Evolutionary conservation across 1,140 invertebrate species (phyloP).

Genomic region (Listronotus bonariensis): DNA sequence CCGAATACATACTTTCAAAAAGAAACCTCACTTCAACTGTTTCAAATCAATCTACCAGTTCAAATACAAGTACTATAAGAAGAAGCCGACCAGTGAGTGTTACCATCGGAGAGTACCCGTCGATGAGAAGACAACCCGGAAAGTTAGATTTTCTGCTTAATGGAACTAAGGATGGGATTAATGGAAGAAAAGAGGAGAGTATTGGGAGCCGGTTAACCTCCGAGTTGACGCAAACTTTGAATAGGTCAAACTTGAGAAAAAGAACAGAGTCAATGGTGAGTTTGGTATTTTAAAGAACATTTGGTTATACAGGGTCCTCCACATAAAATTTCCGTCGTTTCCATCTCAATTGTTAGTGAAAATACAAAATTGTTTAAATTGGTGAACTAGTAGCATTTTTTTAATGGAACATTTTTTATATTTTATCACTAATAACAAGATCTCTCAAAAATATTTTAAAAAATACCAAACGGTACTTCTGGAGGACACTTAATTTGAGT

Average conservation of each 20-base stretch:
- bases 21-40: conserved; percentile 39
- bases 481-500: too few relatives aligned
- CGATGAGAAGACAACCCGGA: conserved; percentile 63
- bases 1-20: conserved; percentile 69
- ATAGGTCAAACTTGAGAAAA: conserved; percentile 72
- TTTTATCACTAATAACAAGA: too few relatives aligned
- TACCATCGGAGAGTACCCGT: conserved; percentile 71
- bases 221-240: conserved; percentile 72
- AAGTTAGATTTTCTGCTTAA: conserved; percentile 70
- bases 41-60: conserved; percentile 31
- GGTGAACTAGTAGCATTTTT: too few relatives aligned
- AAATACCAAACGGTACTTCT: too few relatives aligned
- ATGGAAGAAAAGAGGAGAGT: conserved; percentile 52
- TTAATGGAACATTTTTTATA: too few relatives aligned
- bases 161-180: conserved; percentile 37
- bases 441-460: too few relatives aligned
- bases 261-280: conserved; percentile 69
- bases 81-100: conserved; percentile 58
- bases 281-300: conserved; percentile 16
- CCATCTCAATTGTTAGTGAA: too few relatives aligned
- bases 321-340: too few relatives aligned
- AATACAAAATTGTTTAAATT: too few relatives aligned
- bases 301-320: background rate
- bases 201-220: conserved; percentile 70
- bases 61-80: conserved; percentile 28